Evolutionary conservation across 2,888 invertebrate genomes (phyloP), one percentile per base, ranked within the genome.

Genomic region (Chromoteleia sp.): DNA sequence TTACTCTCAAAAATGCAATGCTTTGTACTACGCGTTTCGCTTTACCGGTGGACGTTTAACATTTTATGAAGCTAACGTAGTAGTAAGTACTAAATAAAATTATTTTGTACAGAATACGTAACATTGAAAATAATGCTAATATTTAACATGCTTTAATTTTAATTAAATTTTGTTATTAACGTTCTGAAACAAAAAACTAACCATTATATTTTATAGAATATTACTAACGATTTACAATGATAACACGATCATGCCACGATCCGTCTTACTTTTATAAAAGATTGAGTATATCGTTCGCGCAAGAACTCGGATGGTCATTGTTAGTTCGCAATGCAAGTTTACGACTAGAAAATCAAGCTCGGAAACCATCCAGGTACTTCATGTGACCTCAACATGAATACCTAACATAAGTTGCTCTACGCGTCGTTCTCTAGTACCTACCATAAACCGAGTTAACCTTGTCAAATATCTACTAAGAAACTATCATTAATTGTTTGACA

Each of bases 341-440:
- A 41, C 19, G 21, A 59, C 41, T 41, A 2, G 14, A 43, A 41
- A 21, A 14, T 59, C 59, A 41, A 59, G 41, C 41, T 25, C n/a
- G 33, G 52, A 19, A 67, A 52, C 52, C 52, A 54, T 67, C 67
- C 15, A 54, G 54, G 52, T 67, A 29, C 29, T 52, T 67, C 41
- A 21, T 54, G 21, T 56, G 52, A 43, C 25, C 43, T 45, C 43
- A 25, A 29, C 43, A 67, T 21, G 43, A 67, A 67, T 52, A 12
- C 19, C 36, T 54, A 12, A 36, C 17, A 43, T 17, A 54, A 41
- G 67, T 54, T 67, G 10, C 19, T 39, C 41, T 54, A 41, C 30
- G 41, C 15, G 30, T 54, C 19, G 14, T 41, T 36, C 19, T 5
- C 17, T 21, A 41, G 21, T 41, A 30, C 15, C 54, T 17, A 52